phyloP scores from a whole-genome alignment of 2,113 vertebrate species.

The Salvelinus fontinalis region DNA sequence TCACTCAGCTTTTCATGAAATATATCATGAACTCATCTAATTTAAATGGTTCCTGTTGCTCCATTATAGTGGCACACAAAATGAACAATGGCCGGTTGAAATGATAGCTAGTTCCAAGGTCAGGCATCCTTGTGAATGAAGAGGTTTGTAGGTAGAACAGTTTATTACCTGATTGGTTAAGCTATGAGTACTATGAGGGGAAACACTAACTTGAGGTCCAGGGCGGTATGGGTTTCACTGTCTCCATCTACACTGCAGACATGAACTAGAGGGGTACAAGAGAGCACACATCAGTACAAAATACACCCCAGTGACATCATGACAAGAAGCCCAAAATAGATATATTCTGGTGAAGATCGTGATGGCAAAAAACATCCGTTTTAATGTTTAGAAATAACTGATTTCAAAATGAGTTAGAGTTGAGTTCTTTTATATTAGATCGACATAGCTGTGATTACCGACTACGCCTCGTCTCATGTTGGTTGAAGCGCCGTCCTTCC shows the following conservation, averaged over 20 bases:
- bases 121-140: conserved; percentile 56
- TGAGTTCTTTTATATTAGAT: no score
- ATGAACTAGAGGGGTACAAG: conserved; percentile 77
- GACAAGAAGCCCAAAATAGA: no score
- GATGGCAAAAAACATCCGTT: no score
- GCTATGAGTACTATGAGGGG: conserved; percentile 68
- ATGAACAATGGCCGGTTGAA: conserved; percentile 28
- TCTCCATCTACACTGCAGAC: conserved; percentile 89
- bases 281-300: conserved; percentile 10
- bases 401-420: no score
- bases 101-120: conserved; percentile 43
- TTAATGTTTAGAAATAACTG: no score
- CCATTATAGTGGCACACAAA: conserved; percentile 18
- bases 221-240: conserved; percentile 85
- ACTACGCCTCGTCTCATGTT: no score
- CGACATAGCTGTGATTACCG: no score
- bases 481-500: no score
- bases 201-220: conserved; percentile 89
- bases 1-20: no score
- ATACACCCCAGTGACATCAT: background rate
- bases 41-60: no score
- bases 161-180: conserved; percentile 57
- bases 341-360: no score
- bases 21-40: no score
- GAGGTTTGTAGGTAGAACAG: conserved; percentile 31